phyloP scores from a whole-genome alignment of 2,797 vertebrate species.

The Tiaroga cobitis region DNA sequence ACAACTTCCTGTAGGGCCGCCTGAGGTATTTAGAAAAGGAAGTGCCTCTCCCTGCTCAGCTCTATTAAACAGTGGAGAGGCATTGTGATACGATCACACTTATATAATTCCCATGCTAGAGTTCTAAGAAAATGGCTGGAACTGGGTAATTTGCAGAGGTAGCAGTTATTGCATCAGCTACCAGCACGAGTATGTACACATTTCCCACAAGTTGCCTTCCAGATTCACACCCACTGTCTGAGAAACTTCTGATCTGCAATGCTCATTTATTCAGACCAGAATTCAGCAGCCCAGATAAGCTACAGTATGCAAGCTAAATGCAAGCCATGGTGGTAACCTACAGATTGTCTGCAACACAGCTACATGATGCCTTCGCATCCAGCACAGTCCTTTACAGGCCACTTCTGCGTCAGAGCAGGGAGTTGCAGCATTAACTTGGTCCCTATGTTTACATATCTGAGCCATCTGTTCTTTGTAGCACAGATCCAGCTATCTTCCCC shows the following conservation, averaged over 20 bases:
- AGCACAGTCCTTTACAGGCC: neutral
- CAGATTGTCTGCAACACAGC: neutral
- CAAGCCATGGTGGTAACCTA: neutral
- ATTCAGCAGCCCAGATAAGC: slow-evolving; percentile 5
- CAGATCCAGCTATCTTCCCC: slow-evolving; percentile 57
- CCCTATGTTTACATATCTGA: slow-evolving; percentile 59
- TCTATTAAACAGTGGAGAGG: slow-evolving; percentile 54
- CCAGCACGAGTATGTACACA: neutral
- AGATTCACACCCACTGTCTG: slow-evolving; percentile 9
- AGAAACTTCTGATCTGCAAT: neutral
- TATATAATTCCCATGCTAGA: slow-evolving; percentile 52
- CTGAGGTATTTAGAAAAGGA: slow-evolving; percentile 63
- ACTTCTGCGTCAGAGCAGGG: slow-evolving; percentile 6
- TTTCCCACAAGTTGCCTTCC: neutral
- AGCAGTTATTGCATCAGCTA: neutral
- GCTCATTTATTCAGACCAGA: slow-evolving; percentile 12
- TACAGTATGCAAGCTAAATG: neutral
- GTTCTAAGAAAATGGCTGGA: neutral
- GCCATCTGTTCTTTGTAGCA: slow-evolving; percentile 60
- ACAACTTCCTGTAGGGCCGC: slow-evolving; percentile 59
- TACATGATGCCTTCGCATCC: slow-evolving; percentile 16
- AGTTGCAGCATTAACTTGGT: neutral
- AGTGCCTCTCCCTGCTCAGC: slow-evolving; percentile 54
- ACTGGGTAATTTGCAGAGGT: neutral
- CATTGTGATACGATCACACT: slow-evolving; percentile 54